Percentiles rank a stretch among this genome's conserved stretches.
These are phyloP conservation scores for Sminthurides bifidus DNA, from an alignment of 1,140 invertebrate genomes.

Conservation along the genomic window DNA sequence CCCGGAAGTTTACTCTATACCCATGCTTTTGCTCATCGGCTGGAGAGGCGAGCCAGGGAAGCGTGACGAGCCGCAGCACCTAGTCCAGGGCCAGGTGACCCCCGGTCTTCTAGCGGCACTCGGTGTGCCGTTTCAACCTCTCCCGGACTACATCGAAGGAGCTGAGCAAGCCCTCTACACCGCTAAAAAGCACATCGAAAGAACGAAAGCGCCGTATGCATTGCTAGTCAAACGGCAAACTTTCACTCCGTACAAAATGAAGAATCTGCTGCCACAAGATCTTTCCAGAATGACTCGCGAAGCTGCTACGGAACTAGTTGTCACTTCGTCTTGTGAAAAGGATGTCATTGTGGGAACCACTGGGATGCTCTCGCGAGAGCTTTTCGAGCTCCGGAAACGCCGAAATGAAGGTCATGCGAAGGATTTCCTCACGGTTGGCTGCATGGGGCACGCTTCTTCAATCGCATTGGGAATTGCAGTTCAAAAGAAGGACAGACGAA, in stretches of 20 bases:
- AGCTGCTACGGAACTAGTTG: slow-evolving; percentile 34
- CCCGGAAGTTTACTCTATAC: slow-evolving; percentile 40
- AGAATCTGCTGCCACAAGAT: slow-evolving; percentile 26
- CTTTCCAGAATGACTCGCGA: slow-evolving; percentile 34
- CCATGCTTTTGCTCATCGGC: slow-evolving; percentile 41
- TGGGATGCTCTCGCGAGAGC: slow-evolving; percentile 39
- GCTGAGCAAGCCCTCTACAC: slow-evolving; percentile 37
- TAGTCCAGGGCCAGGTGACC: slow-evolving; percentile 39
- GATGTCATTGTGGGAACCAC: slow-evolving; percentile 41
- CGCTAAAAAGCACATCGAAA: slow-evolving; percentile 39
- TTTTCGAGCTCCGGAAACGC: slow-evolving; percentile 33
- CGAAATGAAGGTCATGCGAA: slow-evolving; percentile 39
- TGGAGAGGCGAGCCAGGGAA: slow-evolving; percentile 43
- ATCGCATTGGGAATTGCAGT: slow-evolving; percentile 40
- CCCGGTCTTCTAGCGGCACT: slow-evolving; percentile 39
- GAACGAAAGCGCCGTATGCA: slow-evolving; percentile 37
- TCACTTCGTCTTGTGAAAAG: slow-evolving; percentile 33
- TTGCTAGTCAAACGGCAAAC: slow-evolving; percentile 40
- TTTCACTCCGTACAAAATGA: slow-evolving; percentile 39
- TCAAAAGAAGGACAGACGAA: slow-evolving; percentile 36
- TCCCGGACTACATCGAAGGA: slow-evolving; percentile 40
- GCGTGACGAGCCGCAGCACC: slow-evolving; percentile 42
- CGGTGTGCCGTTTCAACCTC: slow-evolving; percentile 39
- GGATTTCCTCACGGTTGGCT: slow-evolving; percentile 42
- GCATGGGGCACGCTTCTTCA: slow-evolving; percentile 39